Evolutionary conservation across 2,113 vertebrate species (phyloP).

Genomic region (Pelobates fuscus): DNA sequence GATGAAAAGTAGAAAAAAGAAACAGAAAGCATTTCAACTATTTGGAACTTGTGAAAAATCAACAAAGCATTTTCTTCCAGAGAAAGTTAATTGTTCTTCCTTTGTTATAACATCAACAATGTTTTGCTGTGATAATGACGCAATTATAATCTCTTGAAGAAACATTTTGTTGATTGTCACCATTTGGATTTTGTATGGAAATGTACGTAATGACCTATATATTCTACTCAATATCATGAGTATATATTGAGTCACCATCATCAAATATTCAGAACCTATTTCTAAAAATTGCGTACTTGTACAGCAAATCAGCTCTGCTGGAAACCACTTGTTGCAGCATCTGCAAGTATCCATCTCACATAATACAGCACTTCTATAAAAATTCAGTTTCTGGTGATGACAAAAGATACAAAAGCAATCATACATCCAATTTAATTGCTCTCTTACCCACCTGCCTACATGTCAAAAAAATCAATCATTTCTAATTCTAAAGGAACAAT

Average conservation of each 20-base stretch:
- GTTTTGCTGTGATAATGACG: background rate
- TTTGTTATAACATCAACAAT: background rate
- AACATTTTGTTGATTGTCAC: background rate
- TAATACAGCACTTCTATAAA: conserved; percentile 12
- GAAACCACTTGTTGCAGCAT: conserved; percentile 1
- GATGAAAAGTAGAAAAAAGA: no score
- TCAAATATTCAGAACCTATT: background rate
- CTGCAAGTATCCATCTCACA: background rate
- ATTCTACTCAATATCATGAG: background rate
- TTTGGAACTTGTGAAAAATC: no score
- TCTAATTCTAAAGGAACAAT: conserved; percentile 21
- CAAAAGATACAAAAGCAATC: conserved; percentile 37
- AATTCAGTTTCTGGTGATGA: conserved; percentile 25
- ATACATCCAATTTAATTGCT: conserved; percentile 41
- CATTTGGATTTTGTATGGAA: background rate
- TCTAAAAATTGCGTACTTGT: conserved; percentile 9
- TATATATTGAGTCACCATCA: background rate
- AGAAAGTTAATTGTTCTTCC: no score
- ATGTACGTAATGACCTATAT: background rate
- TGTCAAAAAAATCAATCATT: conserved; percentile 42
- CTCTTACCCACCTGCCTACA: conserved; percentile 27
- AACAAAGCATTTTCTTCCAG: no score
- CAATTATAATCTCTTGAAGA: background rate
- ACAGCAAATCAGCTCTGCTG: conserved; percentile 14
- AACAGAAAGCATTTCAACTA: no score